Percentiles rank a stretch among this genome's conserved stretches.
phyloP scores from a whole-genome alignment of 1,140 invertebrate species.

The Limonius californicus region DNA sequence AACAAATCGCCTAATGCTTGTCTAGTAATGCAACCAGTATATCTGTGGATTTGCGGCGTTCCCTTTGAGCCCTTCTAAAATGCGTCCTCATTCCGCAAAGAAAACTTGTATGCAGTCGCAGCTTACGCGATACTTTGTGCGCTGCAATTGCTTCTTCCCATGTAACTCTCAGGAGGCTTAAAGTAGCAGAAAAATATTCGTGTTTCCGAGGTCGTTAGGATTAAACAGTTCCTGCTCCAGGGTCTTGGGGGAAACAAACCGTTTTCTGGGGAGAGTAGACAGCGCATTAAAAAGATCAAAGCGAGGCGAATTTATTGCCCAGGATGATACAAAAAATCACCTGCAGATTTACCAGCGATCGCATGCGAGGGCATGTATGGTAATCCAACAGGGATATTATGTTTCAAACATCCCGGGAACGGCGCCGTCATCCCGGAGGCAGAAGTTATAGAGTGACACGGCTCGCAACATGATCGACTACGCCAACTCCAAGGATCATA shows the following conservation, averaged over 20 bases:
- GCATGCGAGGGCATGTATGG: neutral
- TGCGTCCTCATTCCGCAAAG: neutral
- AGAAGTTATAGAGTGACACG: constrained; percentile 3
- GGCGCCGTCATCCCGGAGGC: neutral
- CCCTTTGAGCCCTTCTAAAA: too few relatives aligned
- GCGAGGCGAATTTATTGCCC: neutral
- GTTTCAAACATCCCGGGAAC: neutral
- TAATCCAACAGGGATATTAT: constrained; percentile 1
- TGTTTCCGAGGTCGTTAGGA: neutral
- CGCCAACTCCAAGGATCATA: constrained; percentile 4
- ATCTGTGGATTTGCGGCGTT: too few relatives aligned
- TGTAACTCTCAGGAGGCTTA: neutral
- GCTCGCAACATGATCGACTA: constrained; percentile 5
- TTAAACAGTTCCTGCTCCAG: too few relatives aligned
- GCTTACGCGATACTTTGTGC: neutral
- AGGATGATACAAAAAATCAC: neutral
- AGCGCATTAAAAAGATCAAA: neutral
- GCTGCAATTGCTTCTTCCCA: constrained; percentile 1
- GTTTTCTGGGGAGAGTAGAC: neutral
- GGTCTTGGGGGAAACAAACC: too few relatives aligned
- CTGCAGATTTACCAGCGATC: neutral
- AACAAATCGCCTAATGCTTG: too few relatives aligned
- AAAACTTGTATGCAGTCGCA: neutral
- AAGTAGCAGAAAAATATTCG: neutral
- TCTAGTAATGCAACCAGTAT: too few relatives aligned